Evolutionary conservation across 1,140 invertebrate species (phyloP).

Genomic region (Galleria mellonella): DNA sequence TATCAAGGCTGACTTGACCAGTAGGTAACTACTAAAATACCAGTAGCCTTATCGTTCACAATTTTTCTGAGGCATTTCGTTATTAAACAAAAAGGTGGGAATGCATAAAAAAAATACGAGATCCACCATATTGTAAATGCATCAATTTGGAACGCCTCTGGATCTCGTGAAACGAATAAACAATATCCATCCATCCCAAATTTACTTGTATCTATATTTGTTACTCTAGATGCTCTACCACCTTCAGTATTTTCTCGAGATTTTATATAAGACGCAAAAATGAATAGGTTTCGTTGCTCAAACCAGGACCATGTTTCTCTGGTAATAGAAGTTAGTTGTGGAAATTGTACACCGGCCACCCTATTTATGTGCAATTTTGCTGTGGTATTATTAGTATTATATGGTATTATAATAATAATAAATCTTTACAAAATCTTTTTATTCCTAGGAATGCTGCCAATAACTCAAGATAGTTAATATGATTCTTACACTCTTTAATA

Average conservation of each 20-base stretch:
- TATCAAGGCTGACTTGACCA: slow-evolving; percentile 11
- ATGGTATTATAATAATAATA: neutral
- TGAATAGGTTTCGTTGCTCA: neutral
- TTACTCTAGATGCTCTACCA: slow-evolving; percentile 1
- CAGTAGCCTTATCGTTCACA: slow-evolving; percentile 5
- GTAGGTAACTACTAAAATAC: slow-evolving; percentile 9
- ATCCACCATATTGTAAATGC: slow-evolving; percentile 12
- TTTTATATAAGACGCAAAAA: slow-evolving; percentile 6
- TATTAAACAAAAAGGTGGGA: slow-evolving; percentile 9
- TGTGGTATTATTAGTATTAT: neutral
- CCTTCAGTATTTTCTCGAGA: slow-evolving; percentile 3
- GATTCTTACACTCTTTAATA: neutral
- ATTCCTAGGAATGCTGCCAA: neutral
- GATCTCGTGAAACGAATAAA: slow-evolving; percentile 11
- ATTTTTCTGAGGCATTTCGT: slow-evolving; percentile 11
- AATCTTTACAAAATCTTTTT: neutral
- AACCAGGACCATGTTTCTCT: slow-evolving; percentile 7
- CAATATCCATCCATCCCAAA: slow-evolving; percentile 1
- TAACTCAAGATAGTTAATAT: neutral
- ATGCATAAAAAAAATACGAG: slow-evolving; percentile 9
- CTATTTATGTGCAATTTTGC: slow-evolving; percentile 5
- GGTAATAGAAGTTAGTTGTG: neutral
- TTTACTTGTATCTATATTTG: slow-evolving; percentile 1
- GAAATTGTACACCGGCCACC: slow-evolving; percentile 4
- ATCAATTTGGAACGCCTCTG: slow-evolving; percentile 7